Conservation (phyloP, 2,113 vertebrate genomes). For the Lepisosteus osseus region DNA sequence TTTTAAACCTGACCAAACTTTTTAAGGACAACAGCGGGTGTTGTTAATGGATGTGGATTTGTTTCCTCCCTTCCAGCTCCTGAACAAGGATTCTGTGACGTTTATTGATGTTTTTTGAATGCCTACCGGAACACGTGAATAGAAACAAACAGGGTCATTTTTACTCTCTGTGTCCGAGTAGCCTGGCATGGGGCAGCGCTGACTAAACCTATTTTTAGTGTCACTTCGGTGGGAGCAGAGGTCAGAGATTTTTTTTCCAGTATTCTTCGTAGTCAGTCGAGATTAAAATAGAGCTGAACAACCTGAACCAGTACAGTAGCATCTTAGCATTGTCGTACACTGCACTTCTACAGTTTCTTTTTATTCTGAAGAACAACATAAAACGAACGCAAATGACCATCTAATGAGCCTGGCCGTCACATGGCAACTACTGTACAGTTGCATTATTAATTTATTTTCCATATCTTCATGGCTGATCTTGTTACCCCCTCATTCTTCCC, state of each 20-base stretch:
- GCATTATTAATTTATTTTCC: background rate
- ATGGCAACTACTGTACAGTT: background rate
- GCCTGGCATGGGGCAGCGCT: conserved; percentile 41
- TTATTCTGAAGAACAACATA: background rate
- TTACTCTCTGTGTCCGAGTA: conserved; percentile 21
- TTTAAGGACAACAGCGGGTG: conserved; percentile 18
- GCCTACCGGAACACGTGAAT: background rate
- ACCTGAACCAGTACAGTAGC: background rate
- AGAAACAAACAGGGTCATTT: background rate
- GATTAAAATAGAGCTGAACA: background rate
- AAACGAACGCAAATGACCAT: background rate
- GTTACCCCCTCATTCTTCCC: background rate
- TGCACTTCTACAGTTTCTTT: background rate
- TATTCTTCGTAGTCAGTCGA: background rate
- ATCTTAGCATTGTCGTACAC: background rate
- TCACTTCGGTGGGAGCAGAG: background rate
- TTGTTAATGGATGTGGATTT: conserved; percentile 1
- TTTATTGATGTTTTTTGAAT: conserved; percentile 32
- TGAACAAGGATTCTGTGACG: conserved; percentile 25
- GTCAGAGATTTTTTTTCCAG: background rate
- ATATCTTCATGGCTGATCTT: background rate
- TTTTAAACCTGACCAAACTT: conserved; percentile 46
- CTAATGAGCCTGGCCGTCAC: background rate
- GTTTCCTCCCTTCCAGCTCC: conserved; percentile 19
- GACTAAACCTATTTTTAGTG: background rate